Conservation (phyloP, 2,113 vertebrate species). For the Haplotaxodon microlepis region DNA sequence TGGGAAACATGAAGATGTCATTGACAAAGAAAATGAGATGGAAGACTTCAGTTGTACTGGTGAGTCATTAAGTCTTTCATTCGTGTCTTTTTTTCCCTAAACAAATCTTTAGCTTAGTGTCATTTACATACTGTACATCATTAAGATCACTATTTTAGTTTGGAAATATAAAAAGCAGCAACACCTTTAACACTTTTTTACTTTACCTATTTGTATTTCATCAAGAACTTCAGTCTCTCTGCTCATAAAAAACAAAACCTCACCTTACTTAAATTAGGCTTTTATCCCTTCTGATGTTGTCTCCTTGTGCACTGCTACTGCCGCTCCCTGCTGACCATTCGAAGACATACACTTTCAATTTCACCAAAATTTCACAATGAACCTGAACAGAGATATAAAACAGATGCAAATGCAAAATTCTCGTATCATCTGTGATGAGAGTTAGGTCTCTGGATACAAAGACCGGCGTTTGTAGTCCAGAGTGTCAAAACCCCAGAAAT, state of each 20-base stretch:
- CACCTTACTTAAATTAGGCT: background rate
- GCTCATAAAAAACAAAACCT: background rate
- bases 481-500: background rate
- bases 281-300: background rate
- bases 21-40: background rate
- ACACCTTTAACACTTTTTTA: background rate
- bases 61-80: background rate
- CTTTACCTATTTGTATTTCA: background rate
- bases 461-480: background rate
- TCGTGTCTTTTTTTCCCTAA: background rate
- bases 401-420: background rate
- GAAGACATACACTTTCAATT: background rate
- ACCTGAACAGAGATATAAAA: background rate
- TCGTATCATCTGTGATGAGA: background rate
- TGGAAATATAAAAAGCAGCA: background rate
- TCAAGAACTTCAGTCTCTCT: background rate
- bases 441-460: background rate
- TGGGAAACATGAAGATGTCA: conserved; percentile 36
- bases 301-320: background rate
- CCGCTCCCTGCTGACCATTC: background rate
- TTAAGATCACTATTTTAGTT: background rate
- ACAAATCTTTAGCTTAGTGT: background rate
- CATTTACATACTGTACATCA: background rate
- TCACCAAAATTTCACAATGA: background rate
- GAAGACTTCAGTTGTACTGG: background rate